Evolutionary conservation across 2,888 invertebrate species (phyloP).

Genomic region (Stegophylla sp.): DNA sequence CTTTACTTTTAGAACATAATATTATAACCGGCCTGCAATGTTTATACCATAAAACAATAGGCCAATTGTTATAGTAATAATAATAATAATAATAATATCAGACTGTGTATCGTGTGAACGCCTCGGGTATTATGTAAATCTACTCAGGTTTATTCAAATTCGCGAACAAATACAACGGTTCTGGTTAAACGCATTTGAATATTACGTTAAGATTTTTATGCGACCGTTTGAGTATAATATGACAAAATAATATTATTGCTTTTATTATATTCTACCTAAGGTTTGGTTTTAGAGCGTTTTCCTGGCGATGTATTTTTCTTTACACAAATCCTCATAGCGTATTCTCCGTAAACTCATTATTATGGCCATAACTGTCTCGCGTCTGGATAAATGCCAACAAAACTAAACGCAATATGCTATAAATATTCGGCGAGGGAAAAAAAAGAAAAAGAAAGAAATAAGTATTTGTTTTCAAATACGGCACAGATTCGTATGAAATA

Average conservation of each 20-base stretch:
- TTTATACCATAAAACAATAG: conserved; percentile 20
- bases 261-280: background rate
- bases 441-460: too few species aligned
- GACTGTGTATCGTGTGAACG: conserved; percentile 10
- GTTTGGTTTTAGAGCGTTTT: background rate
- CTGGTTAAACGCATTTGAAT: conserved; percentile 1
- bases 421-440: conserved; percentile 41
- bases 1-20: background rate
- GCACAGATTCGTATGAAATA: conserved; percentile 8
- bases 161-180: background rate
- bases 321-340: background rate
- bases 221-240: background rate
- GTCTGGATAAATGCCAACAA: conserved; percentile 45
- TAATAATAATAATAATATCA: too few species aligned
- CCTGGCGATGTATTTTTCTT: conserved; percentile 12
- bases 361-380: conserved; percentile 39
- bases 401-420: conserved; percentile 40
- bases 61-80: conserved; percentile 33
- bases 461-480: background rate
- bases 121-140: background rate
- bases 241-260: background rate
- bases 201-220: conserved; percentile 16
- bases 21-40: conserved; percentile 4
- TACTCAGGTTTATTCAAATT: conserved; percentile 16
- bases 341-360: conserved; percentile 50